phyloP scores from a whole-genome alignment of 1,140 invertebrate genomes.

The Solenopsis invicta region DNA sequence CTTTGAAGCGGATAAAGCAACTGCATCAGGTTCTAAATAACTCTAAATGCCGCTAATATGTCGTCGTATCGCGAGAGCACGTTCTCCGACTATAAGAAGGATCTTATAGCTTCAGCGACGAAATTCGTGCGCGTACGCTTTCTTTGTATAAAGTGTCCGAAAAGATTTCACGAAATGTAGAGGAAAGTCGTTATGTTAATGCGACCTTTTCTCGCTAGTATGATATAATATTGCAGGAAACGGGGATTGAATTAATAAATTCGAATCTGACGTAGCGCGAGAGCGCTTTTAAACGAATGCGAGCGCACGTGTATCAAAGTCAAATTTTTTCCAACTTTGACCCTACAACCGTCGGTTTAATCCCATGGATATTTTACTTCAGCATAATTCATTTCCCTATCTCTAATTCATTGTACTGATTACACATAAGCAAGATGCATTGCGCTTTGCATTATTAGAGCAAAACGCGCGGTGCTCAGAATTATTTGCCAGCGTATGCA shows the following conservation, averaged over 20 bases:
- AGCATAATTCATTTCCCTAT: constrained; percentile 21
- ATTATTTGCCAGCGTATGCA: background rate
- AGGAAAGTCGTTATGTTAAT: constrained; percentile 35
- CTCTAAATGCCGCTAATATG: constrained; percentile 67
- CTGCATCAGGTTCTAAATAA: background rate
- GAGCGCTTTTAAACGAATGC: background rate
- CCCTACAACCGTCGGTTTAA: background rate
- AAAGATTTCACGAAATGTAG: constrained; percentile 46
- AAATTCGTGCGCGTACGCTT: constrained; percentile 32
- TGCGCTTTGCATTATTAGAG: constrained; percentile 5
- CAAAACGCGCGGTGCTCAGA: background rate
- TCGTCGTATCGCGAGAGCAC: constrained; percentile 61
- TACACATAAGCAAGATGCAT: constrained; percentile 19
- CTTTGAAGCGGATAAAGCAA: constrained; percentile 7
- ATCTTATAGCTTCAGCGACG: background rate
- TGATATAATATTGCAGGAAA: constrained; percentile 20
- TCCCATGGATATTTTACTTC: background rate
- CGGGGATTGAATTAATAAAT: constrained; percentile 54
- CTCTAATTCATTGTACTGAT: constrained; percentile 1
- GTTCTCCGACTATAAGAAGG: constrained; percentile 57
- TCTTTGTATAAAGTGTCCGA: background rate
- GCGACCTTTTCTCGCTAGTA: background rate
- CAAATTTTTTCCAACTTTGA: constrained; percentile 18
- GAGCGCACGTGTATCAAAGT: background rate
- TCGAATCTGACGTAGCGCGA: background rate